Percentiles rank a stretch among this genome's conserved stretches.
phyloP scores from a whole-genome alignment of 2,888 invertebrate species.

The Spisula solida region DNA sequence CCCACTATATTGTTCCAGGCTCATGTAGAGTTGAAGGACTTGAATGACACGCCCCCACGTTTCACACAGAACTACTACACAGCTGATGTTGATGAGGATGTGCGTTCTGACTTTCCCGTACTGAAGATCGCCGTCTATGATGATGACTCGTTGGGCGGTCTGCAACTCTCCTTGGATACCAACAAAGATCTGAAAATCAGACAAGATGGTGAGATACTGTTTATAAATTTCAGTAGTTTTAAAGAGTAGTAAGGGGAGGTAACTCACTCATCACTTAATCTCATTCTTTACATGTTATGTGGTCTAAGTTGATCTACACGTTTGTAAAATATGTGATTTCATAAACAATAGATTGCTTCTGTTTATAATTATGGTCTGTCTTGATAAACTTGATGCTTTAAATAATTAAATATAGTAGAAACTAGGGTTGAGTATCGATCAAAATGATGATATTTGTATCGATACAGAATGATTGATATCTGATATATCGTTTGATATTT shows the following conservation, averaged over 20 bases:
- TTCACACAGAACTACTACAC: conserved; percentile 96
- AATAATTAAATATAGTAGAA: background rate
- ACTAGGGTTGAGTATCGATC: no score
- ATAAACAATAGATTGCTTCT: background rate
- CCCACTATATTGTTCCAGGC: conserved; percentile 91
- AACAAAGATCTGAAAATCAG: conserved; percentile 73
- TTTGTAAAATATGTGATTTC: background rate
- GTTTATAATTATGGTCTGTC: background rate
- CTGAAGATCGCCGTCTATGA: conserved; percentile 90
- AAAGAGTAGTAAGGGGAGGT: background rate
- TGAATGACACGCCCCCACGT: conserved; percentile 97
- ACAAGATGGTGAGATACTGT: conserved; percentile 75
- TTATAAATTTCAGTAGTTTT: background rate
- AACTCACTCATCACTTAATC: background rate
- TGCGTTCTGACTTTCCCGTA: conserved; percentile 93
- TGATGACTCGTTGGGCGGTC: conserved; percentile 77
- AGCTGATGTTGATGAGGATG: conserved; percentile 96
- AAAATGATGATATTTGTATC: no score
- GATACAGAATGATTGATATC: no score
- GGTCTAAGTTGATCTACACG: background rate
- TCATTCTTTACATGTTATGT: no score
- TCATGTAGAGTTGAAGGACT: conserved; percentile 94
- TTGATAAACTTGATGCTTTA: background rate
- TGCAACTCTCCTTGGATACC: conserved; percentile 68
- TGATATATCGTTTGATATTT: no score